These are phyloP conservation scores for Toxotes lorentzi DNA, from an alignment of 2,797 vertebrate species.

Conservation along the genomic window DNA sequence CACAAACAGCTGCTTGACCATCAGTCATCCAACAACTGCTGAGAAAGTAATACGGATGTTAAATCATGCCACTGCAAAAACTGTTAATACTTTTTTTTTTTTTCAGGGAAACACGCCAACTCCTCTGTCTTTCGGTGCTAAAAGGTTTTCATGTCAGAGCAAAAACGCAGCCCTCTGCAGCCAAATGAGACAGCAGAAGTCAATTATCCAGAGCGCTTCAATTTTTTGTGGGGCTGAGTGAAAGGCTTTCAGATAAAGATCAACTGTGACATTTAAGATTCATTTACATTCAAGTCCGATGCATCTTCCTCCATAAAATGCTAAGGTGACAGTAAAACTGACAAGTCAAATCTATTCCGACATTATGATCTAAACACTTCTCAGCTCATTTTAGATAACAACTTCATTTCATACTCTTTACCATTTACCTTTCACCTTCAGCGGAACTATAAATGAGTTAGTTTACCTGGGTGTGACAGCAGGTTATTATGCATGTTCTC, in stretches of 20 bases:
- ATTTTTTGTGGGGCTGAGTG: constrained; percentile 22
- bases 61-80: constrained; percentile 11
- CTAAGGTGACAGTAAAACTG: constrained; percentile 32
- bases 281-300: constrained; percentile 34
- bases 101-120: background rate
- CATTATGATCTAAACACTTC: constrained; percentile 8
- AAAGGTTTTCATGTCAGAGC: constrained; percentile 11
- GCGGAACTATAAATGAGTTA: background rate
- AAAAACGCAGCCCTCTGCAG: background rate
- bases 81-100: background rate
- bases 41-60: constrained; percentile 22
- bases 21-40: constrained; percentile 15
- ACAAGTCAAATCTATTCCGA: constrained; percentile 28
- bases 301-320: constrained; percentile 10
- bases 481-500: background rate
- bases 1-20: constrained; percentile 32
- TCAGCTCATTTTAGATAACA: constrained; percentile 24
- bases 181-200: background rate
- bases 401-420: constrained; percentile 3
- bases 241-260: constrained; percentile 32
- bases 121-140: background rate
- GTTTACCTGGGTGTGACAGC: background rate
- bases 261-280: constrained; percentile 43
- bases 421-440: constrained; percentile 13
- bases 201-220: constrained; percentile 3